A percentile compares a stretch with the other conserved stretches of the same genome.
phyloP scores from a whole-genome alignment of 2,113 vertebrate genomes.

The Pica pica region DNA sequence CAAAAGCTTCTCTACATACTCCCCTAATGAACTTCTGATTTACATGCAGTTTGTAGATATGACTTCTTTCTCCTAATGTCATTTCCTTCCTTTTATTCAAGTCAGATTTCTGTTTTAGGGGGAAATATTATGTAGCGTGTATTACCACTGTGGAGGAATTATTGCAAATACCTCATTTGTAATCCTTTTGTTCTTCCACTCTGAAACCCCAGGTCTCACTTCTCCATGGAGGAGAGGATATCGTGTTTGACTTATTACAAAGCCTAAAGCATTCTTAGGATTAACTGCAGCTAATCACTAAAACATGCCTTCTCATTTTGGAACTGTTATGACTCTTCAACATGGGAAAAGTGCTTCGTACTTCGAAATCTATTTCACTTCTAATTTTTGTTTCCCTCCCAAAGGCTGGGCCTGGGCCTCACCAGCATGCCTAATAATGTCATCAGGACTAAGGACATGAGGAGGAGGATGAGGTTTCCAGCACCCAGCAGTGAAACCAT shows the following conservation, averaged over 20 bases:
- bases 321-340: neutral
- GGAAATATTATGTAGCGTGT: neutral
- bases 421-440: neutral
- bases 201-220: neutral
- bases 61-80: neutral
- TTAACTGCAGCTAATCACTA: neutral
- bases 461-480: neutral
- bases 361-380: neutral
- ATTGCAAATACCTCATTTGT: constrained; percentile 27
- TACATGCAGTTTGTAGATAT: neutral
- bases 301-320: neutral
- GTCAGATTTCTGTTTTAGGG: neutral
- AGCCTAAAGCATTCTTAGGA: constrained; percentile 23
- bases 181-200: constrained; percentile 13
- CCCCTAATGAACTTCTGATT: constrained; percentile 18
- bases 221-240: neutral
- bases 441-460: neutral
- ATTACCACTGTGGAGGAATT: neutral
- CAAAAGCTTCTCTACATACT: neutral
- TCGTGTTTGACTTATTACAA: neutral
- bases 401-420: neutral
- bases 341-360: neutral
- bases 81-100: constrained; percentile 16
- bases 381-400: neutral
- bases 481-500: neutral